phyloP scores from a whole-genome alignment of 2,113 vertebrate genomes.

The Mungos mungo region DNA sequence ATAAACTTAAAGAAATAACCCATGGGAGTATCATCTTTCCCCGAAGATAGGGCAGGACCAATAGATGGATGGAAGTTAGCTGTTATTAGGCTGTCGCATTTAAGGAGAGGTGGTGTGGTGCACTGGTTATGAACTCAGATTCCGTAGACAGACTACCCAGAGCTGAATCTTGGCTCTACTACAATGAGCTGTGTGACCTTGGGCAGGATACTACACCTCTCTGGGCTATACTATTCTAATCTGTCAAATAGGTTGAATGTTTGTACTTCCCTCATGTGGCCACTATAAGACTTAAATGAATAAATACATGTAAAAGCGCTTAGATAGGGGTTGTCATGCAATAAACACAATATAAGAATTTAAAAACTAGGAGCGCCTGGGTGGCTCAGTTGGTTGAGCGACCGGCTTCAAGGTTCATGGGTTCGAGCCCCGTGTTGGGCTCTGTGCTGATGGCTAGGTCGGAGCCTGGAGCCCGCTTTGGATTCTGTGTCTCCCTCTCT shows the following conservation, averaged over 20 bases:
- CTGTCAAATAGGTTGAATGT: neutral
- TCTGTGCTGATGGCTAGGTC: no score
- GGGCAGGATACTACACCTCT: neutral
- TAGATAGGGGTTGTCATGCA: neutral
- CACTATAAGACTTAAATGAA: neutral
- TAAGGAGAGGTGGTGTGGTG: accelerated
- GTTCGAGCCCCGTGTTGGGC: no score
- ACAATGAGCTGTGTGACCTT: neutral
- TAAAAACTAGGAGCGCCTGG: neutral
- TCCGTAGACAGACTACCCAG: neutral
- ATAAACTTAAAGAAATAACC: no score
- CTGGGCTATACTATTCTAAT: neutral
- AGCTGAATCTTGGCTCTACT: neutral
- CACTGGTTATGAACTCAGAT: neutral
- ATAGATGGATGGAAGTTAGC: neutral
- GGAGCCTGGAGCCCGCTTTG: no score
- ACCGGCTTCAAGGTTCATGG: no score
- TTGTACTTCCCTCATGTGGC: neutral
- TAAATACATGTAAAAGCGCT: neutral
- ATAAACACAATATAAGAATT: neutral
- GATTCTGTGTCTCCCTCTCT: no score
- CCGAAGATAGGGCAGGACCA: neutral
- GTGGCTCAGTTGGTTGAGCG: no score
- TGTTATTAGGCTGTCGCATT: no score
- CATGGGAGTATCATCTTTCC: neutral